Evolutionary conservation across 2,113 vertebrate species (phyloP), one percentile per base, ranked within the genome.

Genomic region (Genyomyrus donnyi): DNA sequence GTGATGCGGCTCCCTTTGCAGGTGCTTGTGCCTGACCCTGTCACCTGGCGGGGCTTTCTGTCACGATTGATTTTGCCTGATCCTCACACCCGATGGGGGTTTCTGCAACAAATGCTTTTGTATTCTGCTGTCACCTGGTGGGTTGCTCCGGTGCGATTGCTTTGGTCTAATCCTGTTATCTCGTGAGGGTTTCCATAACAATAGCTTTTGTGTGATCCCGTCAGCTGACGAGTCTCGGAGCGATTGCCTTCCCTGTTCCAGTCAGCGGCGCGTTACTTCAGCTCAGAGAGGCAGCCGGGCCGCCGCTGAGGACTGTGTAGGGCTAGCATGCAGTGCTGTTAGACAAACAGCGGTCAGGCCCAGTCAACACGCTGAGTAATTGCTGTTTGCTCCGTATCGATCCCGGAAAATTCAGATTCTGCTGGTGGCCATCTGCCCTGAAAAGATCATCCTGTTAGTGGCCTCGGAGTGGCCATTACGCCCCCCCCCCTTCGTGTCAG

Each of bases 311-410:
- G 85, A 11, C n/a, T 35, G 85, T 17, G 85, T 2, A 11, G 39
- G 46, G 87, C 3, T 45, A 31, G n/a, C 50, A 9, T 7, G 49
- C 17, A 1, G 24, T 2, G 49, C n/a, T 88, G 50, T 88, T 39
- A 88, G 53, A 62, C 46, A 58, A 56, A 42, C 31, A 24, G 50
- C 27, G 10, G 31, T 52, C 21, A 45, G 87, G 53, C 35, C 31
- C 45, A n/a, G 87, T 21, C n/a, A 7, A 87, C 85, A 87, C 9
- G 31, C 85, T 31, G 85, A 87, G 87, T 62, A 62, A 62, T 88
- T 66, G 56, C 53, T 66, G 35, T 19, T 24, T 58, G 52, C 17
- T 62, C 31, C 21, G 35, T 66, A 42, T 88, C 53, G 87, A 88
- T 45, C 17, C 19, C 10, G 17, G 24, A 31, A 53, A 53, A 53